Evolutionary conservation across 1,140 invertebrate genomes (phyloP).

Genomic region (Eriocheir sinensis): DNA sequence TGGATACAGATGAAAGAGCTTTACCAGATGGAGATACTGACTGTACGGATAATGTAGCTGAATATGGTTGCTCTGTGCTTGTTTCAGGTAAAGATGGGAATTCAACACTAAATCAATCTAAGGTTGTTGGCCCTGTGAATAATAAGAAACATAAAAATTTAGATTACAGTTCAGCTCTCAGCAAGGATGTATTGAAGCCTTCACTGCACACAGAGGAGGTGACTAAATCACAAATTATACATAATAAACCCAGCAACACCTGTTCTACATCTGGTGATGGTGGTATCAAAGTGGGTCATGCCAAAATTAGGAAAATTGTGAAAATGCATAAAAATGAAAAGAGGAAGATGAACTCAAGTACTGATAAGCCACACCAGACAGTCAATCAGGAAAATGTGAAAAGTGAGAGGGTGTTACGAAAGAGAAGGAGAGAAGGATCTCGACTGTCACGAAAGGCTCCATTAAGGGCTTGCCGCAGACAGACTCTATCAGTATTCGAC

Average conservation of each 20-base stretch:
- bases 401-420: not conserved
- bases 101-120: not conserved
- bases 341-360: not conserved
- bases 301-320: not conserved
- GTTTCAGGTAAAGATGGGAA: not conserved
- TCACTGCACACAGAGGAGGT: not conserved
- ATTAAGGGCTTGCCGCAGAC: constrained; percentile 29
- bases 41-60: not conserved
- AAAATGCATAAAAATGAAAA: not conserved
- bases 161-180: not conserved
- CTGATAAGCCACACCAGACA: not conserved
- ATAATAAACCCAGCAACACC: not conserved
- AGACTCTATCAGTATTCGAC: constrained; percentile 41
- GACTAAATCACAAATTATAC: not conserved
- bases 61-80: not conserved
- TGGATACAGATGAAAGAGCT: not conserved
- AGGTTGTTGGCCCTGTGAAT: not conserved
- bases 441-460: not conserved
- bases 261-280: not conserved
- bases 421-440: not conserved
- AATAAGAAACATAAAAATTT: not conserved
- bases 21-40: not conserved
- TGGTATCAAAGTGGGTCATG: not conserved
- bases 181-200: not conserved
- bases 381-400: constrained; percentile 54